Percentiles rank a stretch among this genome's conserved stretches.
phyloP scores from a whole-genome alignment of 2,888 invertebrate species.

The Campopleginae sp. region DNA sequence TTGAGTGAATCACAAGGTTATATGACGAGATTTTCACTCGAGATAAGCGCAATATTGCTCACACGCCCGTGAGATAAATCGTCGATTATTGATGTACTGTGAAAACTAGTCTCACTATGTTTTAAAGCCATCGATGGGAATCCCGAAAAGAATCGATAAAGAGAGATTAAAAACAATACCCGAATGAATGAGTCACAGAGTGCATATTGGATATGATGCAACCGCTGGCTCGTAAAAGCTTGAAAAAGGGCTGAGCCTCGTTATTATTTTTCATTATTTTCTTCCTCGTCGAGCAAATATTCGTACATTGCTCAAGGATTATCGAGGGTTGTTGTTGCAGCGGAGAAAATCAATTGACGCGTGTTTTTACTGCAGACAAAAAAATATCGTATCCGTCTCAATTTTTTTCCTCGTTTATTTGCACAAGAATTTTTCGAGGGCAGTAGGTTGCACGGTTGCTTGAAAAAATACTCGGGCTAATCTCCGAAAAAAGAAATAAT shows the following conservation, averaged over 20 bases:
- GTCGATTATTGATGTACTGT: not conserved
- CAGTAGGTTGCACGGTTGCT: conserved; percentile 17
- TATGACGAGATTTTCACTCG: not conserved
- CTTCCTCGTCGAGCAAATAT: conserved; percentile 42
- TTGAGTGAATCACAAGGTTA: not conserved
- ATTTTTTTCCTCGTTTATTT: conserved; percentile 1
- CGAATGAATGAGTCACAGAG: not conserved
- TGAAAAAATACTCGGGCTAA: not conserved
- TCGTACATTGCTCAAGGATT: conserved; percentile 43
- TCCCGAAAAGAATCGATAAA: conserved; percentile 36
- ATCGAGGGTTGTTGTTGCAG: conserved; percentile 17
- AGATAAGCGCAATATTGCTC: not conserved
- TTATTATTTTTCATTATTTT: not conserved
- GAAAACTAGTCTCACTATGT: not conserved
- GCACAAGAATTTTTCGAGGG: conserved; percentile 7
- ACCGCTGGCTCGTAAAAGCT: conserved; percentile 33
- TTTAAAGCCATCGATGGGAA: not conserved
- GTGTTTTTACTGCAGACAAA: conserved; percentile 16
- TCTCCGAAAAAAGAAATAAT: not conserved
- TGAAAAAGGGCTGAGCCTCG: conserved; percentile 30
- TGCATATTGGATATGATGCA: not conserved
- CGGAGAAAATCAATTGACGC: conserved; percentile 18
- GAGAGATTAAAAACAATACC: not conserved
- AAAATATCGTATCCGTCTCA: not conserved
- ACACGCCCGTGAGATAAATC: not conserved